Percentiles rank a stretch among this genome's conserved stretches.
Conservation (phyloP, 2,888 invertebrate genomes). For the Himalopsyche japonica region DNA sequence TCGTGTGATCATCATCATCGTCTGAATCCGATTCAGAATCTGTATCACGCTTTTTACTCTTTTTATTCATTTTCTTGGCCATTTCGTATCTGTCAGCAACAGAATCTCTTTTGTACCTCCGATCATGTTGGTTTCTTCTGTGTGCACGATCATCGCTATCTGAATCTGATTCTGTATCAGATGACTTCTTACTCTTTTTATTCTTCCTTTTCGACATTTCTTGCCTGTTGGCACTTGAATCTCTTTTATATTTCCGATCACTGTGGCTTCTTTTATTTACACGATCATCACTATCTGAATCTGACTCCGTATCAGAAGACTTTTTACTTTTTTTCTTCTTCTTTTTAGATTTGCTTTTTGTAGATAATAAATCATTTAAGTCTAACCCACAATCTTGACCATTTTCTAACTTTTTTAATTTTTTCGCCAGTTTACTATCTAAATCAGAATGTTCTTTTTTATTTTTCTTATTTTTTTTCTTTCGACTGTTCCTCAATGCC, state of each 20-base stretch:
- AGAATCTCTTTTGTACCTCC: slow-evolving; percentile 49
- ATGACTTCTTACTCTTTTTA: slow-evolving; percentile 41
- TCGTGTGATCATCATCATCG: slow-evolving; percentile 21
- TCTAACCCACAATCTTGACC: slow-evolving; percentile 50
- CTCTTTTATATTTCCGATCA: slow-evolving; percentile 48
- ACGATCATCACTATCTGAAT: slow-evolving; percentile 43
- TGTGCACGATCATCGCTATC: slow-evolving; percentile 43
- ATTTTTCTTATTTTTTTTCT: slow-evolving; percentile 53
- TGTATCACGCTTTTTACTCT: slow-evolving; percentile 36
- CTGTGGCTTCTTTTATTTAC: slow-evolving; percentile 45
- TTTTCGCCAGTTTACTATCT: slow-evolving; percentile 71
- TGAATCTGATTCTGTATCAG: slow-evolving; percentile 36
- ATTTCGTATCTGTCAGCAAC: slow-evolving; percentile 43
- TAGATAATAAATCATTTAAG: slow-evolving; percentile 47
- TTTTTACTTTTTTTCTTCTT: slow-evolving; percentile 43
- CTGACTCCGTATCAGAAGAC: slow-evolving; percentile 34
- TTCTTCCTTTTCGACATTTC: slow-evolving; percentile 44
- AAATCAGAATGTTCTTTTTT: slow-evolving; percentile 59
- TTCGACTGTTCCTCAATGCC: slow-evolving; percentile 41
- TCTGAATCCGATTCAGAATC: slow-evolving; percentile 8
- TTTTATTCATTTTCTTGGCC: slow-evolving; percentile 43
- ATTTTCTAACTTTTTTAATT: slow-evolving; percentile 68
- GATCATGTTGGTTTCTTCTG: slow-evolving; percentile 46
- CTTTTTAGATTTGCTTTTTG: slow-evolving; percentile 45
- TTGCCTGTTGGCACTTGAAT: slow-evolving; percentile 46